A percentile compares a stretch with the other conserved stretches of the same genome.
phyloP scores from a whole-genome alignment of 2,888 invertebrate species.

The Deilephila porcellus region DNA sequence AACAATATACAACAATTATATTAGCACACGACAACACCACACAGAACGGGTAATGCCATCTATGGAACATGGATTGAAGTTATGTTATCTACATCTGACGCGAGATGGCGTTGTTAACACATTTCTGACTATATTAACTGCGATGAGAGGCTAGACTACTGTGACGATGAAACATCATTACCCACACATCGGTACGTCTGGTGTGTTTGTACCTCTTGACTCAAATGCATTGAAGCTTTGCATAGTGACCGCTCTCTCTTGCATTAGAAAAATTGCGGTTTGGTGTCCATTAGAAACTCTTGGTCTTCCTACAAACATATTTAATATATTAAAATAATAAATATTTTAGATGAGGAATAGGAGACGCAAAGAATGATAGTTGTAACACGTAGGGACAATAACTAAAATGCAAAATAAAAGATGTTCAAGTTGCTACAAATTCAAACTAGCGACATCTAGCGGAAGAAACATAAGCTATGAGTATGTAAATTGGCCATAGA shows the following conservation, averaged over 20 bases:
- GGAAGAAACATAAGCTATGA: no score
- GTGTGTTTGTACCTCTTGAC: background rate
- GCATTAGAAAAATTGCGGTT: background rate
- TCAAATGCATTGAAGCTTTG: background rate
- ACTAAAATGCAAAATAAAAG: no score
- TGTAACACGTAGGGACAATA: no score
- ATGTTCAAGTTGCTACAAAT: no score
- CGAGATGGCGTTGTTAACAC: background rate
- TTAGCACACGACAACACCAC: background rate
- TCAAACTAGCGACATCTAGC: no score
- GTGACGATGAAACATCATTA: background rate
- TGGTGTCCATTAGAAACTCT: background rate
- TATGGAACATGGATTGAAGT: background rate
- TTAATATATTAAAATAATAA: background rate
- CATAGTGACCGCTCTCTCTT: background rate
- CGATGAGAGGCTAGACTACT: background rate
- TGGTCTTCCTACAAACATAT: background rate
- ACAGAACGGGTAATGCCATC: background rate
- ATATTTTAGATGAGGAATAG: no score
- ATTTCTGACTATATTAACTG: conserved; percentile 6
- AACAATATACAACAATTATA: background rate
- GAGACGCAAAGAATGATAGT: no score
- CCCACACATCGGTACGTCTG: background rate
- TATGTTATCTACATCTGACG: background rate
- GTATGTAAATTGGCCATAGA: no score